Evolutionary conservation across 2,888 invertebrate genomes (phyloP).

Genomic region (Trichopria drosophilae): DNA sequence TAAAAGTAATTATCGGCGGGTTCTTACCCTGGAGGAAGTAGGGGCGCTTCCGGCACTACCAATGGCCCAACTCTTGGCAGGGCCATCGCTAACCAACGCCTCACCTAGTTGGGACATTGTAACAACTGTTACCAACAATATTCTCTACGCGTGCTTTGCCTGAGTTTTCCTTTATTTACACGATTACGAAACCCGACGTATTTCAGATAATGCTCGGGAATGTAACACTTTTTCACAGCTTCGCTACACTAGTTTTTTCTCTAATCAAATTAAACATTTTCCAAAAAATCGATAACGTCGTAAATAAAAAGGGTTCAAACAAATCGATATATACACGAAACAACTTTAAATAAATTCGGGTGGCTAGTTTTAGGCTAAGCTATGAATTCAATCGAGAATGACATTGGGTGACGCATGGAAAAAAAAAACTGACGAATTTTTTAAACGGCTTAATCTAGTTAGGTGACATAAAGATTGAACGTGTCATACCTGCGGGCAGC

Average conservation of each 20-base stretch:
- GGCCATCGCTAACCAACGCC: conserved; percentile 59
- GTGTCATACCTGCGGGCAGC: conserved; percentile 68
- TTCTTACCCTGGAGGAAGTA: conserved; percentile 68
- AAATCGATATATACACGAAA: too few species aligned
- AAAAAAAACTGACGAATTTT: too few species aligned
- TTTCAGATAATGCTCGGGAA: conserved; percentile 14
- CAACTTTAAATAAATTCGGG: too few species aligned
- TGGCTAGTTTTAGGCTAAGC: too few species aligned
- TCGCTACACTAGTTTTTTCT: too few species aligned
- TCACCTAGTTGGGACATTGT: conserved; percentile 58
- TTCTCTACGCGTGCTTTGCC: conserved; percentile 28
- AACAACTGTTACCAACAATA: conserved; percentile 56
- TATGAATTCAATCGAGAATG: too few species aligned
- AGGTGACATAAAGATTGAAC: too few species aligned
- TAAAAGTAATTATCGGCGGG: conserved; percentile 57
- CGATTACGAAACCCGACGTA: conserved; percentile 15
- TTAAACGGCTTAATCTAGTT: too few species aligned
- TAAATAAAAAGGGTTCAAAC: too few species aligned
- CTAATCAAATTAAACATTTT: too few species aligned
- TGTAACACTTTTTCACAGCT: conserved; percentile 54
- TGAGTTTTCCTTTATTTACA: conserved; percentile 26
- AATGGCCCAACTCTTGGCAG: conserved; percentile 59
- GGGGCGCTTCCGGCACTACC: conserved; percentile 59
- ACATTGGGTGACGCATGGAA: too few species aligned
- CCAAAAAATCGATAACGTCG: too few species aligned